These are phyloP conservation scores for Drosophila limbata DNA, from an alignment of 2,888 invertebrate genomes.

Conservation along the genomic window DNA sequence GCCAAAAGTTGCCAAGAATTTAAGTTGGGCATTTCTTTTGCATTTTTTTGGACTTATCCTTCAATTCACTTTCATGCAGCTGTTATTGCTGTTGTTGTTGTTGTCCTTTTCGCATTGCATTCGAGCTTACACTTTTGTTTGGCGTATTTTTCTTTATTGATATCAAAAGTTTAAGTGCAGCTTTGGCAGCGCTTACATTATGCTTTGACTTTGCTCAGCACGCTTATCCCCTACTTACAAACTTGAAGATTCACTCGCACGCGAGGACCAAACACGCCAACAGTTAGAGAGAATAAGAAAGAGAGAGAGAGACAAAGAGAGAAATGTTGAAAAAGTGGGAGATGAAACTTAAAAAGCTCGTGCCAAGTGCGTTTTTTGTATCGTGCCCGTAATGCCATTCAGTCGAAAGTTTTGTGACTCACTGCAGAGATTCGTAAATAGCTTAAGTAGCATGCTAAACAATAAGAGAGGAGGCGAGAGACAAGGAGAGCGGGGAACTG, in stretches of 20 bases:
- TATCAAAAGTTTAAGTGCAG: slow-evolving; percentile 80
- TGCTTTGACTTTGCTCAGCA: slow-evolving; percentile 65
- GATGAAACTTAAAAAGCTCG: slow-evolving; percentile 31
- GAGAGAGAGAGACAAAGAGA: neutral
- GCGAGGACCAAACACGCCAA: slow-evolving; percentile 35
- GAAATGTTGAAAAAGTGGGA: neutral
- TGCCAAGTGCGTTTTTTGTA: slow-evolving; percentile 22
- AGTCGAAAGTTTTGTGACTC: slow-evolving; percentile 46
- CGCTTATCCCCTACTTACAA: slow-evolving; percentile 71
- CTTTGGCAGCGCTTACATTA: slow-evolving; percentile 77
- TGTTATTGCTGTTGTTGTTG: slow-evolving; percentile 22
- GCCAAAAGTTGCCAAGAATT: slow-evolving; percentile 46
- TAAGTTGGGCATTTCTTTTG: slow-evolving; percentile 21
- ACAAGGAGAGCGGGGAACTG: neutral
- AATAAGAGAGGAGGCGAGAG: slow-evolving; percentile 11
- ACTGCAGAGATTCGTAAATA: slow-evolving; percentile 38
- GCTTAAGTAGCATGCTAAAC: slow-evolving; percentile 48
- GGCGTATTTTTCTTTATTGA: slow-evolving; percentile 64
- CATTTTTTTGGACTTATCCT: slow-evolving; percentile 20
- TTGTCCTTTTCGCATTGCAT: slow-evolving; percentile 44
- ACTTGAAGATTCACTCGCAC: slow-evolving; percentile 36
- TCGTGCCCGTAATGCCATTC: slow-evolving; percentile 25
- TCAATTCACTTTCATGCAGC: slow-evolving; percentile 55
- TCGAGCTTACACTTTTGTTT: slow-evolving; percentile 45
- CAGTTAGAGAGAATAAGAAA: neutral